phyloP scores from a whole-genome alignment of 2,888 invertebrate species.

The Drosophila melanosoma region DNA sequence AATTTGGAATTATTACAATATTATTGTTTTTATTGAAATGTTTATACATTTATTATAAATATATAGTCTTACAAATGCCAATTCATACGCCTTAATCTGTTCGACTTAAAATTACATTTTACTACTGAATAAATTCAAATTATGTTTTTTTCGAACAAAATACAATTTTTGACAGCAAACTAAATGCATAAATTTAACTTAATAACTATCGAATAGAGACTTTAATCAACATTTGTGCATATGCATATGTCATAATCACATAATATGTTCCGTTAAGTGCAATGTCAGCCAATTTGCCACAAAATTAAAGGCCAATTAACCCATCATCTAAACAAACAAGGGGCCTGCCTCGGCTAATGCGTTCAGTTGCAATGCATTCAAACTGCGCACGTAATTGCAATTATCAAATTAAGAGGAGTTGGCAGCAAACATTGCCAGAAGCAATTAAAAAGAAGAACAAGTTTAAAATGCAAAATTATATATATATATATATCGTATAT shows the following conservation, averaged over 20 bases:
- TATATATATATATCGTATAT: neutral
- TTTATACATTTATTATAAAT: neutral
- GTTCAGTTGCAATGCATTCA: slow-evolving; percentile 18
- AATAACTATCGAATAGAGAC: neutral
- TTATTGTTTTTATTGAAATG: neutral
- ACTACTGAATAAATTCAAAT: neutral
- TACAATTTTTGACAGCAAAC: neutral
- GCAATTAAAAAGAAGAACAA: slow-evolving; percentile 48
- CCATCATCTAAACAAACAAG: slow-evolving; percentile 60
- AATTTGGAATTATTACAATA: neutral
- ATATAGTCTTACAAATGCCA: neutral
- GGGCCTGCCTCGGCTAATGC: slow-evolving; percentile 8
- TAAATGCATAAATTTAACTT: neutral
- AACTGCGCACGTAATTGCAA: slow-evolving; percentile 65
- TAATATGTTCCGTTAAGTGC: slow-evolving; percentile 23
- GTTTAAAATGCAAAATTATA: slow-evolving; percentile 44
- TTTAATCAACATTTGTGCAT: neutral
- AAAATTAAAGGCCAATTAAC: slow-evolving; percentile 75
- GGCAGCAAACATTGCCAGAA: slow-evolving; percentile 46
- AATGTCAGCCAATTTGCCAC: slow-evolving; percentile 64
- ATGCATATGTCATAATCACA: slow-evolving; percentile 7
- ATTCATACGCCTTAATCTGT: neutral
- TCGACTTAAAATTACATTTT: neutral
- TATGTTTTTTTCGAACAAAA: neutral
- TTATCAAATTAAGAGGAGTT: slow-evolving; percentile 72